Evolutionary conservation across 2,113 vertebrate genomes (phyloP).

Genomic region (Xyrauchen texanus): DNA sequence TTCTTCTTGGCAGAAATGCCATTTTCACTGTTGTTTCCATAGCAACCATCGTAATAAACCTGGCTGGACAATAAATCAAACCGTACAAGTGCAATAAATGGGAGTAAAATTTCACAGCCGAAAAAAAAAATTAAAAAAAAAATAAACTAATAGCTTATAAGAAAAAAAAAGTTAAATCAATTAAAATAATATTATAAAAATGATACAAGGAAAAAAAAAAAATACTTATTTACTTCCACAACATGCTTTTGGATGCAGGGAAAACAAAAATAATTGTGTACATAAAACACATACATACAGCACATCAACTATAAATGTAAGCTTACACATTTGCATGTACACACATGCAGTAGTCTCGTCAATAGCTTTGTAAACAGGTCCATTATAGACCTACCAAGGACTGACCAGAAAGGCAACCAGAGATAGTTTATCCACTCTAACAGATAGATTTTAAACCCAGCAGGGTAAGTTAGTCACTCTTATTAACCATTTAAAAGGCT

Average conservation of each 20-base stretch:
- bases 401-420: conserved; percentile 59
- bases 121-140: neutral
- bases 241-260: conserved; percentile 61
- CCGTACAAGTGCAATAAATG: conserved; percentile 49
- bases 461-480: conserved; percentile 10
- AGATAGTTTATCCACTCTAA: conserved; percentile 47
- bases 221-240: conserved; percentile 57
- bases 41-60: conserved; percentile 45
- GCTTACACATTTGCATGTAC: conserved; percentile 66
- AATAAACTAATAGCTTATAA: conserved; percentile 47
- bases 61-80: neutral
- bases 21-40: conserved; percentile 46
- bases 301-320: conserved; percentile 73
- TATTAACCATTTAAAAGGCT: conserved; percentile 7
- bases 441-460: too few species aligned
- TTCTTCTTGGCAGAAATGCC: conserved; percentile 41
- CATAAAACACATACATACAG: conserved; percentile 74
- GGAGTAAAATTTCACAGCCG: conserved; percentile 53
- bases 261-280: conserved; percentile 63
- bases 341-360: conserved; percentile 59
- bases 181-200: conserved; percentile 39
- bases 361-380: conserved; percentile 61
- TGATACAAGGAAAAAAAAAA: conserved; percentile 40
- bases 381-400: conserved; percentile 57
- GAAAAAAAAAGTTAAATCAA: conserved; percentile 40